Conservation (phyloP, 2,113 vertebrate species). For the Gambusia affinis region DNA sequence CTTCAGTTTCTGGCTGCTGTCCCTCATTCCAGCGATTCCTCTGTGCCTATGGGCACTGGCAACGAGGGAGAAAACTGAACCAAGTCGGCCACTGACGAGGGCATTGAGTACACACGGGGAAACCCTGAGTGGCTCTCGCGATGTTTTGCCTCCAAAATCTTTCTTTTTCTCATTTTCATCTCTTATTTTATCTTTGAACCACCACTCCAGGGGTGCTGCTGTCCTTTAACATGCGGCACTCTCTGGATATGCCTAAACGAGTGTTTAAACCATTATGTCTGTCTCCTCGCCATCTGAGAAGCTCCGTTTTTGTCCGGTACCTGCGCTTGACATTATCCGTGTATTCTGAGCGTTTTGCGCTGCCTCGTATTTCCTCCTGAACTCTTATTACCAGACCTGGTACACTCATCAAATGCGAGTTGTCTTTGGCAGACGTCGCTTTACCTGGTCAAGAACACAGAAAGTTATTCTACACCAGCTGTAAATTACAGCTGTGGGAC, state of each 20-base stretch:
- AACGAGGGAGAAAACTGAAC: constrained; percentile 16
- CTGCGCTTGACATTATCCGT: constrained; percentile 35
- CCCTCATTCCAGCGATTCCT: constrained; percentile 51
- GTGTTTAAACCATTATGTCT: constrained; percentile 33
- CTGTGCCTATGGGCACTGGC: constrained; percentile 59
- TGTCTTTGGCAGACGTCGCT: constrained; percentile 78
- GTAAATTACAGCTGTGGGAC: constrained; percentile 78
- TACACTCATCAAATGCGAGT: constrained; percentile 74
- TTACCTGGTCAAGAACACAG: constrained; percentile 73
- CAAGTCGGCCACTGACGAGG: constrained; percentile 54
- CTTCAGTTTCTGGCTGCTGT: constrained; percentile 37
- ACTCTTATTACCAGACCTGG: constrained; percentile 64
- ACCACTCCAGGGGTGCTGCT: constrained; percentile 10
- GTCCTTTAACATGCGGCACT: constrained; percentile 9
- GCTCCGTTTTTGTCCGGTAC: constrained; percentile 28
- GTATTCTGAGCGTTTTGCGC: constrained; percentile 49
- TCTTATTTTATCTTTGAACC: neutral
- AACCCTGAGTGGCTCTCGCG: constrained; percentile 55
- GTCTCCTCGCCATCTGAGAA: constrained; percentile 24
- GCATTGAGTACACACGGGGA: constrained; percentile 67
- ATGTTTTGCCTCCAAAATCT: constrained; percentile 15
- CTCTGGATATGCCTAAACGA: neutral
- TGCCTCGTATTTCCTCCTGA: constrained; percentile 26
- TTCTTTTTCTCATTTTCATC: neutral
- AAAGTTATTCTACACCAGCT: constrained; percentile 77